Conservation (phyloP, 2,113 vertebrate species). For the Alligator sinensis region DNA sequence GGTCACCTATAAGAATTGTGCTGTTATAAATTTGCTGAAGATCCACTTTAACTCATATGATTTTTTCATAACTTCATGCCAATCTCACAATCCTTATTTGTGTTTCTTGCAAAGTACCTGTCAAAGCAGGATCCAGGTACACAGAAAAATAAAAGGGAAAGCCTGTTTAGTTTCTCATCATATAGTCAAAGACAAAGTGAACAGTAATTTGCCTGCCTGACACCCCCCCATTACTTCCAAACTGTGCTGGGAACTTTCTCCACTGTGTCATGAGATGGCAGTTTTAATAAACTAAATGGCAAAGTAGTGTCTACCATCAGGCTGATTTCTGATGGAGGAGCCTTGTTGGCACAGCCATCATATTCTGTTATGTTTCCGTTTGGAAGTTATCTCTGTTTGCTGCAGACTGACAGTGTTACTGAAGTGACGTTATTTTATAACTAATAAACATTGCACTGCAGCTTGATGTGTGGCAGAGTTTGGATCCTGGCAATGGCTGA, state of each 20-base stretch:
- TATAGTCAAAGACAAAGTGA: no score
- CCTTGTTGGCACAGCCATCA: neutral
- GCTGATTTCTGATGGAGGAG: neutral
- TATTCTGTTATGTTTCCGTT: neutral
- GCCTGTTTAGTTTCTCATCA: neutral
- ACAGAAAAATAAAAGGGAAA: neutral
- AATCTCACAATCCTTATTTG: neutral
- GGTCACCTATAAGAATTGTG: neutral
- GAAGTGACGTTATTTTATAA: neutral
- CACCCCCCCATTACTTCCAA: no score
- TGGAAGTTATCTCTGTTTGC: neutral
- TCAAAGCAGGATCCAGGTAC: constrained; percentile 21
- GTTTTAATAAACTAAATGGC: neutral
- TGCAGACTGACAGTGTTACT: neutral
- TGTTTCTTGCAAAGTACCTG: neutral
- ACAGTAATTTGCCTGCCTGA: no score
- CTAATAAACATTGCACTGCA: neutral
- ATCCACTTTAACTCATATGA: neutral
- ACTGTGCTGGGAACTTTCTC: neutral
- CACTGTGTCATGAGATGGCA: neutral
- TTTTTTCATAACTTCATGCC: neutral
- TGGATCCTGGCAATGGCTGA: neutral
- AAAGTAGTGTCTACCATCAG: neutral
- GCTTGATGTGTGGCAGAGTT: neutral
- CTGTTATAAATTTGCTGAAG: neutral